A percentile compares a stretch with the other conserved stretches of the same genome.
phyloP scores from a whole-genome alignment of 2,797 vertebrate genomes.

The Philypnodon macrostomus region DNA sequence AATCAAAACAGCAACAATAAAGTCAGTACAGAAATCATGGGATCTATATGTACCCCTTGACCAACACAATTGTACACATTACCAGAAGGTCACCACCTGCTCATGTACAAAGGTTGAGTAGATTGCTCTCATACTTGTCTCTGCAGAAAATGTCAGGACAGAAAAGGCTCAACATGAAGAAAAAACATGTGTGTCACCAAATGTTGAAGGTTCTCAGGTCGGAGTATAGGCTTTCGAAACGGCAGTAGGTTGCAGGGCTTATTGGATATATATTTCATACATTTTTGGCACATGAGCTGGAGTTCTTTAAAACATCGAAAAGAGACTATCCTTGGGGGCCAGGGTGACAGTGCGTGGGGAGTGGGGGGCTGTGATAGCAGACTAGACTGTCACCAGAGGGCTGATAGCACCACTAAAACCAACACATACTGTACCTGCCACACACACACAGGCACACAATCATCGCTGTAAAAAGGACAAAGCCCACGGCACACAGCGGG shows the following conservation, averaged over 20 bases:
- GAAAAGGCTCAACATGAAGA: not conserved
- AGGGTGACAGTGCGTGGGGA: conserved; percentile 33
- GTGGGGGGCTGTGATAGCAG: conserved; percentile 39
- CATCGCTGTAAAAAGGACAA: conserved; percentile 60
- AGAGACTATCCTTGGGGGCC: conserved; percentile 50
- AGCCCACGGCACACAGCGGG: conserved; percentile 65
- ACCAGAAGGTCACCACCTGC: not conserved
- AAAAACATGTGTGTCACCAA: conserved; percentile 4
- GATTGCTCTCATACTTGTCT: not conserved
- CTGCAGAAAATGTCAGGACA: not conserved
- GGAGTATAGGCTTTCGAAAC: conserved; percentile 20
- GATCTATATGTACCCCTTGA: too few species aligned
- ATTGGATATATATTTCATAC: conserved; percentile 15
- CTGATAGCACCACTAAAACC: conserved; percentile 55
- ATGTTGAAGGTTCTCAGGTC: conserved; percentile 2
- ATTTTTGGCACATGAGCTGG: conserved; percentile 24
- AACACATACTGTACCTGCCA: conserved; percentile 44
- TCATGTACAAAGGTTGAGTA: not conserved
- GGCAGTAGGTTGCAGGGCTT: conserved; percentile 19
- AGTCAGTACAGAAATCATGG: too few species aligned
- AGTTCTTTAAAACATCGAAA: conserved; percentile 27
- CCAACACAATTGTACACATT: not conserved
- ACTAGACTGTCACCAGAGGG: conserved; percentile 48
- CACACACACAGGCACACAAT: conserved; percentile 20
- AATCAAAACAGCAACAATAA: too few species aligned